Conservation (phyloP, 2,113 vertebrate genomes). For the Pholis gunnellus region DNA sequence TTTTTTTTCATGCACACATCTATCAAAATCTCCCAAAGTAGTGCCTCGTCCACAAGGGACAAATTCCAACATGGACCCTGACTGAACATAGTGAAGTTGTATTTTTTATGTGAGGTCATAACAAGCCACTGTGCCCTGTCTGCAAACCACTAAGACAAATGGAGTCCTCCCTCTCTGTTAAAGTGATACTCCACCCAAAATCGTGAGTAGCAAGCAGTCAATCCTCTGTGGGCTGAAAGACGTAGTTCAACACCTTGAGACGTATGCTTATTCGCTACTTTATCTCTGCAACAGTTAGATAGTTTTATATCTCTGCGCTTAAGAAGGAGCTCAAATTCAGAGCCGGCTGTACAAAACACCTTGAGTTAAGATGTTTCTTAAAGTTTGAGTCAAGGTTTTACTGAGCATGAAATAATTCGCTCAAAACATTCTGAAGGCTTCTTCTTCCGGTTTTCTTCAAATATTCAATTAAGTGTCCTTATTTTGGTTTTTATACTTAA, state of each 20-base stretch:
- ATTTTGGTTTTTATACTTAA: background rate
- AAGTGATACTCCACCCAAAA: slow-evolving; percentile 67
- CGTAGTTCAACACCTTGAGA: background rate
- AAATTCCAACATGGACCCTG: slow-evolving; percentile 79
- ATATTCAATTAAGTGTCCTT: background rate
- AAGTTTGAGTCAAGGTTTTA: background rate
- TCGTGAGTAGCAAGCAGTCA: background rate
- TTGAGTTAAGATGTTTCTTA: background rate
- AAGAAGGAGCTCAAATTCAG: background rate
- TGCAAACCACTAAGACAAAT: slow-evolving; percentile 37
- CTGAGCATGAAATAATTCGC: background rate
- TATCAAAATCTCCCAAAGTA: slow-evolving; percentile 74
- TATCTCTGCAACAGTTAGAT: background rate
- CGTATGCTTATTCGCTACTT: background rate
- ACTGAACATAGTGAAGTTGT: slow-evolving; percentile 60
- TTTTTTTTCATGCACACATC: slow-evolving; percentile 43
- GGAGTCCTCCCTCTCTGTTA: slow-evolving; percentile 57
- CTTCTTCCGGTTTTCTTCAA: no score
- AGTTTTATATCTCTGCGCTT: background rate
- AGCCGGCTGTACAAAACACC: background rate
- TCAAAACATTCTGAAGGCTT: no score
- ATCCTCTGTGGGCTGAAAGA: background rate
- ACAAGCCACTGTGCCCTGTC: slow-evolving; percentile 61
- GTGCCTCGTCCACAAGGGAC: slow-evolving; percentile 51
- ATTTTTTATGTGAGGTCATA: slow-evolving; percentile 58